Evolutionary conservation across 2,113 vertebrate genomes (phyloP), one percentile per base, ranked within the genome.

Genomic region (Montifringilla adamsi): DNA sequence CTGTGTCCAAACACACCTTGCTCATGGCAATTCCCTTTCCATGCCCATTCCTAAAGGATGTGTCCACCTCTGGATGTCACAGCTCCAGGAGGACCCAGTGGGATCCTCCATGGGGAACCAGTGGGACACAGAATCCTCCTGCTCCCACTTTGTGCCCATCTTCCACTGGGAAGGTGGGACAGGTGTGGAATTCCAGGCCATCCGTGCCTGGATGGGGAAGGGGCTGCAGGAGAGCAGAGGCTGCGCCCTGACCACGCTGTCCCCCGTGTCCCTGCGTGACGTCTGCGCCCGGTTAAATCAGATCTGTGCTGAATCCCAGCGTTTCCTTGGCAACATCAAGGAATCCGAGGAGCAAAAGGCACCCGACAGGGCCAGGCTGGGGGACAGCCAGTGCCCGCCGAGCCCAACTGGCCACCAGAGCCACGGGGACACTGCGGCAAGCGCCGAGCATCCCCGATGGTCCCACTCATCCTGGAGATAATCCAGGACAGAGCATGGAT

Each of bases 261-360:
- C 75, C 87, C 89, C 60, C 13, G 2, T 3, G 81, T 84, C 96
- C 94, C 94, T 52, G 73, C 13, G 1, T 94, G 93, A 89, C 39
- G 89, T 86, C 89, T n/a, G 76, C 43, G 11, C 79, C 39, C 22
- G 1, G 0, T 70, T 74, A 7, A 74, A 52, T 77, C 94, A 67
- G 72, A 87, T 94, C 96, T 6, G 47, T 1, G 87, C 95, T 35
- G 73, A 74, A 94, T 91, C 94, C 83, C 3, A 0, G 13, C 11
- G 96, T 96, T 96, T 96, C 96, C 94, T 15, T 59, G 96, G 96
- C 95, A 97, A 96, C 94, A 4, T 23, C 30, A 28, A 70, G 70
- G 95, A 94, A 93, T 73, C 91, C 23, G 64, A 91, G 91, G 89
- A 93, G 89, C 56, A 80, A 63, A 87, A 88, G 93, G 27, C 85